Base-by-base conservation (phyloP, 2,888 invertebrate species). In the Oscheius sp. region DNA sequence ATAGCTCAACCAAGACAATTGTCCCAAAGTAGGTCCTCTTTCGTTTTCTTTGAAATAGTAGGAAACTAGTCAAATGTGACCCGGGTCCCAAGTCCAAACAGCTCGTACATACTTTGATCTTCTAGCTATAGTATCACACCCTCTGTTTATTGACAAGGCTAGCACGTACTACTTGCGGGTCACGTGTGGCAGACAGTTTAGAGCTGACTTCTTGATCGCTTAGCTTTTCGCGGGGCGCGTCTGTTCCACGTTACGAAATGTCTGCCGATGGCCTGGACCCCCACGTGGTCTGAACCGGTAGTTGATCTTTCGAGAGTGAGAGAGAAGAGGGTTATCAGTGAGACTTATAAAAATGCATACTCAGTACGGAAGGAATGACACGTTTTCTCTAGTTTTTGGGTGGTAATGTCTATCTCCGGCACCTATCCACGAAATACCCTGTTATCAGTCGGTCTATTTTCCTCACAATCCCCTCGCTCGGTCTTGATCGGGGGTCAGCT, bases 221-320 rank as follows among this genome's bases (percentile, higher is more conserved):
- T 53, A 7, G 42, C 53, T 7, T 11, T 21, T 21, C 21, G 21
- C 21, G 21, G 13, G n/a, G 53, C 53, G 53, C 53, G n/a, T 3
- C n/a, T 53, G 13, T 53, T 29, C 13, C 13, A 53, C 53, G 13
- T 53, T 53, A 53, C 53, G 53, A 53, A 53, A 53, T 42, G 42
- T 42, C 42, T 42, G 42, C 42, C 42, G 42, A 42, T 42, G 42
- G 42, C 42, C 21, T 42, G 42, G 42, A 42, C 42, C n/a, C 50
- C 13, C 53, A 53, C 53, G 53, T 53, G 53, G 53, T 53, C 29
- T 4, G 53, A 53, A 53, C 53, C 53, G 53, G 53, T 53, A 53
- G 53, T 53, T 13, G 53, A 21, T 53, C 53, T 53, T 53, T 53
- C 13, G 53, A 53, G 50, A 21, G 21, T 21, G 50, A 9, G 50